Percentiles rank a stretch among this genome's conserved stretches.
Conservation (phyloP, 1,140 invertebrate genomes). For the Patella vulgata region DNA sequence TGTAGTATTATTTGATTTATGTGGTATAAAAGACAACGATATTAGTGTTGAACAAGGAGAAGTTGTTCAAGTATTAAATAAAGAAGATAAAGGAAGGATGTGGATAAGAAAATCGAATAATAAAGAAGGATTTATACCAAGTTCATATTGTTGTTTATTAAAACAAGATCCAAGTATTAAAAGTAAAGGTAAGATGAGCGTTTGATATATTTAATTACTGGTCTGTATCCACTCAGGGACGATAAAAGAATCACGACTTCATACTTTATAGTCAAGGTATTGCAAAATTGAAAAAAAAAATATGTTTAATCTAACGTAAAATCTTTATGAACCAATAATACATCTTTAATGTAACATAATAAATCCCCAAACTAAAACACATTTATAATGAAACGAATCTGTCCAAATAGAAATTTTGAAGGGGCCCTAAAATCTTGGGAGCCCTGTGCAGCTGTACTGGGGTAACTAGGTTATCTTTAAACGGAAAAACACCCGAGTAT, state of each 20-base stretch:
- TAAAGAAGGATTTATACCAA: constrained; percentile 95
- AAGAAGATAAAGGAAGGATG: constrained; percentile 95
- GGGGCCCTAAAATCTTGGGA: too few species aligned
- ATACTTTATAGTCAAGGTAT: background rate
- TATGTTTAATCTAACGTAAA: background rate
- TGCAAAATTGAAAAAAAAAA: too few species aligned
- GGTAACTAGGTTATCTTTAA: too few species aligned
- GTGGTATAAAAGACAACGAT: constrained; percentile 93
- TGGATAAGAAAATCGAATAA: constrained; percentile 93
- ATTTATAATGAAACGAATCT: too few species aligned
- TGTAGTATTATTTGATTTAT: constrained; percentile 92
- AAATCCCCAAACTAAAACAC: background rate
- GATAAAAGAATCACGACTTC: background rate
- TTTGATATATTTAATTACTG: background rate
- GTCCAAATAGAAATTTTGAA: too few species aligned
- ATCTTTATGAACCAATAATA: background rate
- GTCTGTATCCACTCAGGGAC: background rate
- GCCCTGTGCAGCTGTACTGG: too few species aligned
- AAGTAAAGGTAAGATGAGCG: background rate
- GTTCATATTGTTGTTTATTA: constrained; percentile 92
- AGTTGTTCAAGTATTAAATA: constrained; percentile 92
- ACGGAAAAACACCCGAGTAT: too few species aligned
- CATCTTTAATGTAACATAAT: background rate
- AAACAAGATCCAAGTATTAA: constrained; percentile 39
- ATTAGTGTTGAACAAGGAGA: constrained; percentile 92